Evolutionary conservation across 2,113 vertebrate species (phyloP).

Genomic region (Gallinago undulata): DNA sequence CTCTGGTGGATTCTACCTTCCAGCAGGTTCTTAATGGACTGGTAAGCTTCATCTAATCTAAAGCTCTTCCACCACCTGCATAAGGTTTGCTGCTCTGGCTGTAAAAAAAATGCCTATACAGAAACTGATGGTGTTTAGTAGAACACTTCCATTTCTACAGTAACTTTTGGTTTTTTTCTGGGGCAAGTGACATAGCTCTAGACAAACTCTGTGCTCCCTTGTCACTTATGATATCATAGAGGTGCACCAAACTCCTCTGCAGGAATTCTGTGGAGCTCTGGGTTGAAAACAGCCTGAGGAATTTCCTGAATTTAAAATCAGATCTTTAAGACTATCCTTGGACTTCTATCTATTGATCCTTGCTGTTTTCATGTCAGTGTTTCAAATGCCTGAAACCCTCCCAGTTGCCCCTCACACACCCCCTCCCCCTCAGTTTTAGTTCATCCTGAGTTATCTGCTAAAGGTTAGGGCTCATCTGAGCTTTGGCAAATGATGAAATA

Average conservation of each 20-base stretch:
- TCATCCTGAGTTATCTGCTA: background rate
- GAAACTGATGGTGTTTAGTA: background rate
- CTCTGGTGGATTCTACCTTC: slow-evolving; percentile 29
- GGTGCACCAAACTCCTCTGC: background rate
- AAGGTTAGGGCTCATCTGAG: slow-evolving; percentile 18
- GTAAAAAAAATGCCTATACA: background rate
- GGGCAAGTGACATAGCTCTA: background rate
- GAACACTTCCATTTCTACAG: background rate
- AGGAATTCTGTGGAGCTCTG: background rate
- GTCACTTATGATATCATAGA: background rate
- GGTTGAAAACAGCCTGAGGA: background rate
- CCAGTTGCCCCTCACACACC: background rate
- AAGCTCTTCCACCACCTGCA: background rate
- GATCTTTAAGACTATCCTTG: background rate
- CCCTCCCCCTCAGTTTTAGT: background rate
- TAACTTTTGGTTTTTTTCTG: background rate
- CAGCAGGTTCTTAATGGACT: background rate
- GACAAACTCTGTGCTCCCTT: background rate
- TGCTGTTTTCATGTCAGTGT: background rate
- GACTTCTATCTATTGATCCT: slow-evolving; percentile 3
- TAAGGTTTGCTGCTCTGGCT: background rate
- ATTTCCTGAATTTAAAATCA: background rate
- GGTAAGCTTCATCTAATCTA: background rate
- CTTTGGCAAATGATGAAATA: slow-evolving; percentile 46
- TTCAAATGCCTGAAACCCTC: background rate